Evolutionary conservation across 1,140 invertebrate genomes (phyloP), one percentile per base, ranked within the genome.

Genomic region (Drosophila lini): DNA sequence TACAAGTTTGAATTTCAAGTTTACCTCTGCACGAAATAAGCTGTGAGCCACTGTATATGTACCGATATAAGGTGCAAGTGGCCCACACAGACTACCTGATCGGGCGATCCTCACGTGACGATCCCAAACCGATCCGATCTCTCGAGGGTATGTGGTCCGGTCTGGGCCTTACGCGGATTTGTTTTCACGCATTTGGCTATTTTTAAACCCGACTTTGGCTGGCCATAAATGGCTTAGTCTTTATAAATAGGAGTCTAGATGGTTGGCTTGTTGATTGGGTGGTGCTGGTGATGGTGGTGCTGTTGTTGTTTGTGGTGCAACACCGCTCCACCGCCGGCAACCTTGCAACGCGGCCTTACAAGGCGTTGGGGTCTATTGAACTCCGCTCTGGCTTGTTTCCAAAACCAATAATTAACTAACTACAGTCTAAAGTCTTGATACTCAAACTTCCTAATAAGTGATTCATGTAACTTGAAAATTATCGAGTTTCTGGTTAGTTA

Each of bases 281-380:
- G 19, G 31, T n/a, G 19, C 15, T 44, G 19, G 31, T n/a, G 19
- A 11, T 44, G 22, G 22, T 22, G 22, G 22, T 22, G 28, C 5
- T 28, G 34, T 22, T 15, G 68, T 36, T 40, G 41, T 36, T 36
- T 31, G 41, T 62, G 22, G 69, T 36, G 62, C 74, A 77, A 59
- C 74, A 60, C 56, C 56, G 55, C 74, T 42, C 47, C 73, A 74
- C 53, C 70, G 16, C 6, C 34, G 53, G 63, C 83, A 86, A 83
- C 83, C 83, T 86, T 86, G 83, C 71, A 64, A 53, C 38, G 73
- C 80, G 83, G 83, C 83, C 83, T 86, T 88, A 80, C 60, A 63
- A 50, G 82, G 76, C 62, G 19, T 34, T 69, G 52, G 69, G 52
- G 83, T 86, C 76, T 86, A 88, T 83, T 86, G 83, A 86, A 86